Evolutionary conservation across 35 echinoderm and acorn worm genomes (phyloP), one percentile per base, ranked within the genome.

Genomic region (Amphiura filiformis): DNA sequence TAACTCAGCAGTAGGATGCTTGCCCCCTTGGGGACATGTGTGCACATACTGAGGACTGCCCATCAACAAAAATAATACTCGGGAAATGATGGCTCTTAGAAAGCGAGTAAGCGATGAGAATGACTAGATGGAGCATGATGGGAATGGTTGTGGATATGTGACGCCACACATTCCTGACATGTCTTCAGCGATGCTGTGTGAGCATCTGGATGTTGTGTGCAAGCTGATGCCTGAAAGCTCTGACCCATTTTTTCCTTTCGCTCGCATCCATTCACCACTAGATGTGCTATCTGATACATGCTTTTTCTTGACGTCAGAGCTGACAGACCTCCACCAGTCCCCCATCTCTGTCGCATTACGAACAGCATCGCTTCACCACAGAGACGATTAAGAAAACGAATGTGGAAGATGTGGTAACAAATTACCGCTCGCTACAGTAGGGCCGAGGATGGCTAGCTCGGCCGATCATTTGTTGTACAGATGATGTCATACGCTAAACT

Each of bases 221-320:
- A 11, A 70, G 61, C 28, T n/a, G 61, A 70, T 70, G 61, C 61
- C 28, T 70, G 7, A 18, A 30, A 70, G 61, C 11, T 70, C 61
- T 70, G 61, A 70, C 61, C 61, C 61, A 70, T 70, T 70, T 70
- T n/a, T n/a, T n/a, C n/a, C n/a, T n/a, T n/a, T n/a, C 61, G 7
- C 7, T 30, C 26, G 61, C 61, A 30, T 70, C 61, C 61, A 70
- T 70, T 70, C 61, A 70, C 7, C 61, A 18, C 61, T 26, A 70
- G 61, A 70, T 26, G 17, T 70, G 61, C 28, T 70, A 70, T 70
- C 61, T 23, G 61, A 70, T 70, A 70, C 61, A 30, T 15, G 28
- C 17, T 70, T 2, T 70, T 3, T 70, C 61, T 70, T 70, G 61
- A 70, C 61, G 61, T 70, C 61, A 70, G 61, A 70, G 7, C 61